Percentiles rank a stretch among this genome's conserved stretches.
phyloP scores from a whole-genome alignment of 2,113 vertebrate genomes.

The Heterocephalus glaber region DNA sequence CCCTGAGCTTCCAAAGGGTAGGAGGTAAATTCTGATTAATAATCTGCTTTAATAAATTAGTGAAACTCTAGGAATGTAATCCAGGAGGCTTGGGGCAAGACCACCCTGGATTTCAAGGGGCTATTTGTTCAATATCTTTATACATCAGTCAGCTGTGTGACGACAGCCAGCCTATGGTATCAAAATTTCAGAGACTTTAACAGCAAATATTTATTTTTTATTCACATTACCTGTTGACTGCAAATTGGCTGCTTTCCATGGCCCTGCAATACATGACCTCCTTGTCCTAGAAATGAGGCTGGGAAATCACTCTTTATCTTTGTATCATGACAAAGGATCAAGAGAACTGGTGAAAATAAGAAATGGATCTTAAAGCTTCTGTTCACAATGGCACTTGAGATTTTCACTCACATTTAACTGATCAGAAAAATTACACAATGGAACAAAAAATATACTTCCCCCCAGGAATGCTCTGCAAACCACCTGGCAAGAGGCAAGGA shows the following conservation, averaged over 20 bases:
- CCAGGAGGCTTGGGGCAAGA: neutral
- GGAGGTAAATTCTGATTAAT: neutral
- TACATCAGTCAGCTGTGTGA: neutral
- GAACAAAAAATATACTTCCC: neutral
- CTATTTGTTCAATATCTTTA: neutral
- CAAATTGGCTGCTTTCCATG: neutral
- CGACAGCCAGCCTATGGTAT: neutral
- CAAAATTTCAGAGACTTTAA: neutral
- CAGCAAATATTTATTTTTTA: neutral
- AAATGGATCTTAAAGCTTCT: neutral
- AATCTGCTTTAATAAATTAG: neutral
- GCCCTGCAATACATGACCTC: neutral
- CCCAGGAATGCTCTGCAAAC: neutral
- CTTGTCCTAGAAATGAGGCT: neutral
- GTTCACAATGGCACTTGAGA: neutral
- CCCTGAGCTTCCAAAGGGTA: slow-evolving; percentile 21
- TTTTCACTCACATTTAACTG: neutral
- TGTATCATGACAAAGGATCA: neutral
- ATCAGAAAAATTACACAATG: neutral
- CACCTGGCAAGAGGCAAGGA: neutral
- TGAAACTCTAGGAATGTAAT: neutral
- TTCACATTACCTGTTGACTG: neutral
- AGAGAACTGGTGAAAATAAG: neutral
- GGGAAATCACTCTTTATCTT: neutral
- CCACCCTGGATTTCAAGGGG: neutral